Conservation (phyloP, 1,140 invertebrate species). For the Trigoniulus corallinus region DNA sequence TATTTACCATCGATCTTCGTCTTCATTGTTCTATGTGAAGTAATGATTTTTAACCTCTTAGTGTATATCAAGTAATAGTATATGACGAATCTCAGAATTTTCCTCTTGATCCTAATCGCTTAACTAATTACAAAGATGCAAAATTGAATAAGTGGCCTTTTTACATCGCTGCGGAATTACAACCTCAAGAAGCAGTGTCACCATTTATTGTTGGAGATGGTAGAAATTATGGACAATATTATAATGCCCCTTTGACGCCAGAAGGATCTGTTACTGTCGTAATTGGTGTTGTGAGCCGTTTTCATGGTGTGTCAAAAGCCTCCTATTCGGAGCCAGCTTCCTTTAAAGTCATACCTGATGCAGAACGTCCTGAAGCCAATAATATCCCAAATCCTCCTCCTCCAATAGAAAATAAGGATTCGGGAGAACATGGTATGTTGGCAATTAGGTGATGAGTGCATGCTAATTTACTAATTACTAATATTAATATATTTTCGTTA, state of each 20-base stretch:
- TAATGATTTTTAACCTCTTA: slow-evolving; percentile 5
- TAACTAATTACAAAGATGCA: slow-evolving; percentile 26
- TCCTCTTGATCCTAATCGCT: not conserved
- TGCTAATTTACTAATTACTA: not conserved
- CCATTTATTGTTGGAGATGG: slow-evolving; percentile 62
- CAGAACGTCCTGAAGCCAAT: not conserved
- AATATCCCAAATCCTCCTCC: not conserved
- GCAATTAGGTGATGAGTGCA: not conserved
- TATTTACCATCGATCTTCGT: not conserved
- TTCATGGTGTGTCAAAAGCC: slow-evolving; percentile 31
- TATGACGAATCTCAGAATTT: not conserved
- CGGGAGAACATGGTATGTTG: not conserved
- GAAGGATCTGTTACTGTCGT: slow-evolving; percentile 46
- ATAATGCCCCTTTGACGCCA: slow-evolving; percentile 53
- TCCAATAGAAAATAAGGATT: not conserved
- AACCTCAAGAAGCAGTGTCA: slow-evolving; percentile 27
- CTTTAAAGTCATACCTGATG: not conserved
- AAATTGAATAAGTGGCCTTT: slow-evolving; percentile 42
- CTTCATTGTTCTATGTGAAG: slow-evolving; percentile 2
- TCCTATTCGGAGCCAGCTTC: slow-evolving; percentile 6
- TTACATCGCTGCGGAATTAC: slow-evolving; percentile 62
- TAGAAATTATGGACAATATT: slow-evolving; percentile 50
- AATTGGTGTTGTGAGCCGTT: slow-evolving; percentile 48
- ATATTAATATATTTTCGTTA: not conserved
- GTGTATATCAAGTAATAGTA: slow-evolving; percentile 10